These are phyloP conservation scores for Gobius niger DNA, from an alignment of 2,113 vertebrate genomes.

Conservation along the genomic window DNA sequence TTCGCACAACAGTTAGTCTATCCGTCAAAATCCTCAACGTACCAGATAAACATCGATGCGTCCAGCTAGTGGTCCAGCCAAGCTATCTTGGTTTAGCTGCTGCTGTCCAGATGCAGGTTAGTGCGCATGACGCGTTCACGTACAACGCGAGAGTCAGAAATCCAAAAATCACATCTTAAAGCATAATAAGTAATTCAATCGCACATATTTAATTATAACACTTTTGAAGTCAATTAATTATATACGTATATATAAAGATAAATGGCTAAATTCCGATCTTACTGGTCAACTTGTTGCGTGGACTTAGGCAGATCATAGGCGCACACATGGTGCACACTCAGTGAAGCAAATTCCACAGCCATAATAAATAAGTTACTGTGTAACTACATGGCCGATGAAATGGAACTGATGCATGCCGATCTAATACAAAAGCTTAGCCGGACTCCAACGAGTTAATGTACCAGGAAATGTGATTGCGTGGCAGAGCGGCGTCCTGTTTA, in stretches of 20 bases:
- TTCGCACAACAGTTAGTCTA: not conserved
- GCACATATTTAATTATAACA: not conserved
- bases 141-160: slow-evolving; percentile 26
- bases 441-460: not conserved
- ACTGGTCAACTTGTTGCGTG: not conserved
- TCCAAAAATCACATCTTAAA: not conserved
- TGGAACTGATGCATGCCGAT: too few relatives aligned
- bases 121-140: slow-evolving; percentile 44
- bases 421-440: too few relatives aligned
- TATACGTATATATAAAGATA: too few relatives aligned
- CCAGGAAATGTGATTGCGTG: slow-evolving; percentile 8
- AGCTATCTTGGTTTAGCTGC: slow-evolving; percentile 50
- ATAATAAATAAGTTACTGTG: slow-evolving; percentile 45
- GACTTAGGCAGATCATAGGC: not conserved
- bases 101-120: slow-evolving; percentile 19
- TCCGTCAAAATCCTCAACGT: not conserved
- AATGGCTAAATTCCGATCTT: not conserved
- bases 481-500: not conserved
- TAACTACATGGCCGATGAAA: slow-evolving; percentile 50
- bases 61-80: slow-evolving; percentile 22
- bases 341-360: slow-evolving; percentile 34
- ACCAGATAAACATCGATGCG: slow-evolving; percentile 13
- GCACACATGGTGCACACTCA: not conserved
- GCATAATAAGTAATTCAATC: not conserved
- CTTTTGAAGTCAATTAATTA: too few relatives aligned